Evolutionary conservation across 2,113 vertebrate species (phyloP).

Genomic region (Dermatemys mawii): DNA sequence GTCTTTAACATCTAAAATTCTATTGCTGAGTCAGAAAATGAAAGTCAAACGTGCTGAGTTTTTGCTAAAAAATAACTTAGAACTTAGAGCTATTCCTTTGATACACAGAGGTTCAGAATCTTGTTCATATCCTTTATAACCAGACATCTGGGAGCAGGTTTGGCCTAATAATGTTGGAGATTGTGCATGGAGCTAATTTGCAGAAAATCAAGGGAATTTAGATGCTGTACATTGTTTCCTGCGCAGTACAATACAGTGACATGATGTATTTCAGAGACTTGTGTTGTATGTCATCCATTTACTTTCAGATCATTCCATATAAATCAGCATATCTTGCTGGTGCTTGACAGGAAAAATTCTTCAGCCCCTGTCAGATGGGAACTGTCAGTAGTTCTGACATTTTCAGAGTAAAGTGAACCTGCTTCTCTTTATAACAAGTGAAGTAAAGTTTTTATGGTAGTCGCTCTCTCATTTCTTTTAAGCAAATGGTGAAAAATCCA

Average conservation of each 20-base stretch:
- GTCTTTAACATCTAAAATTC: neutral
- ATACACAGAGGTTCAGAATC: neutral
- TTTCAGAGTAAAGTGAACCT: neutral
- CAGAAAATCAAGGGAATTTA: neutral
- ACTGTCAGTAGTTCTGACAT: neutral
- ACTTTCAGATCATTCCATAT: neutral
- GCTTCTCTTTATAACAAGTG: neutral
- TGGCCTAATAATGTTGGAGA: neutral
- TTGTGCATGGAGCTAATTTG: neutral
- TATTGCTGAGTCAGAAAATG: neutral
- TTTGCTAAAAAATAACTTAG: neutral
- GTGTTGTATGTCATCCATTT: neutral
- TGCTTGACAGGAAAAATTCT: neutral
- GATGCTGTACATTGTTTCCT: neutral
- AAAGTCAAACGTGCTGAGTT: neutral
- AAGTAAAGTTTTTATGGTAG: neutral
- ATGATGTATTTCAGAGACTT: rapidly evolving
- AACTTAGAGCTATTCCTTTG: neutral
- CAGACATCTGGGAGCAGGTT: neutral
- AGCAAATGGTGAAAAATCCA: neutral
- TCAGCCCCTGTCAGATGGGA: neutral
- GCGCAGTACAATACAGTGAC: neutral
- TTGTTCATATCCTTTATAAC: neutral
- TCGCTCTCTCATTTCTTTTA: neutral
- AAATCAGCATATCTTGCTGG: neutral